Percentiles rank a stretch among this genome's conserved stretches.
Evolutionary conservation across 2,113 vertebrate species (phyloP).

Genomic region (Sturnus vulgaris): DNA sequence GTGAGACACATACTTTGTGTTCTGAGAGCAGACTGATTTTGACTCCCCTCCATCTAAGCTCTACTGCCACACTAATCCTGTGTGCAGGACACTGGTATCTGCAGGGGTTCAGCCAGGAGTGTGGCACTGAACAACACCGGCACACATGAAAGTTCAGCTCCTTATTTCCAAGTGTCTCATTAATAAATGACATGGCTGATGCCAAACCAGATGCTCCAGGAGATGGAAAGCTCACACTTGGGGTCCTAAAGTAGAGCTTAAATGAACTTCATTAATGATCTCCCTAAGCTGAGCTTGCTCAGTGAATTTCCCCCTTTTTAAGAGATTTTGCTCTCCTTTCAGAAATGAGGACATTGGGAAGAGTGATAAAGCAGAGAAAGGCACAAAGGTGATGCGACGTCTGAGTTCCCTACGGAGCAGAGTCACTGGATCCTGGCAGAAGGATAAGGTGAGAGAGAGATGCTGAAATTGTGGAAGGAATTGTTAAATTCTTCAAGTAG

Average conservation of each 20-base stretch:
- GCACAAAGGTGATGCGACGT: slow-evolving; percentile 87
- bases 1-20: slow-evolving; percentile 31
- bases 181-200: neutral
- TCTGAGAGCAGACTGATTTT: neutral
- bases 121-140: neutral
- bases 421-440: slow-evolving; percentile 89
- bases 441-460: slow-evolving; percentile 85
- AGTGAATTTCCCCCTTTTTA: neutral
- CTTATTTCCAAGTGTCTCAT: neutral
- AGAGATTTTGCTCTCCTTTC: neutral
- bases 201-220: neutral
- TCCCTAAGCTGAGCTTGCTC: neutral
- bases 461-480: neutral
- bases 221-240: neutral
- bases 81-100: neutral
- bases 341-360: slow-evolving; percentile 80
- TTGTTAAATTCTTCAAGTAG: neutral
- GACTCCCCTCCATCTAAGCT: neutral
- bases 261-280: neutral
- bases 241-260: neutral
- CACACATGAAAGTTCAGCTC: neutral
- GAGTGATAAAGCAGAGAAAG: slow-evolving; percentile 78
- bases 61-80: neutral
- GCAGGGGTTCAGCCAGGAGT: neutral
- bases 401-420: slow-evolving; percentile 89